These are phyloP conservation scores for Coremacera marginata DNA, from an alignment of 2,888 invertebrate species.

Conservation along the genomic window DNA sequence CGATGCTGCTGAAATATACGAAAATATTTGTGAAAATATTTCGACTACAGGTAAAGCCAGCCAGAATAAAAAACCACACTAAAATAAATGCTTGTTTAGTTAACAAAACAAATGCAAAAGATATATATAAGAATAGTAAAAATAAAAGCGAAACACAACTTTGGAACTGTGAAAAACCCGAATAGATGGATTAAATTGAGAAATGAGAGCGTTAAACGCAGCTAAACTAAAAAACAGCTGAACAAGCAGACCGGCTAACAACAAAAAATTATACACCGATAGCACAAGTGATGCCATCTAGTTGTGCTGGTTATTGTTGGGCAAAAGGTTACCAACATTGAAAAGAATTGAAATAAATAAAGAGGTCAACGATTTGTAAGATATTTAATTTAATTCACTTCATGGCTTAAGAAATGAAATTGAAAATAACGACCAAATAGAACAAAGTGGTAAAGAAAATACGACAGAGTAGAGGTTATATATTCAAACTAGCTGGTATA, in stretches of 20 bases:
- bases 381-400: not conserved
- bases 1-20: no score
- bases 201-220: slow-evolving; percentile 1
- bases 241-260: not conserved
- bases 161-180: not conserved
- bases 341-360: slow-evolving; percentile 4
- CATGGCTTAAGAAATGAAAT: no score
- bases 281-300: no score
- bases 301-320: not conserved
- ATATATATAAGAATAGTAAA: not conserved
- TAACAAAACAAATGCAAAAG: not conserved
- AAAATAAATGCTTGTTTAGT: not conserved
- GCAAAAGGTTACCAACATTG: not conserved
- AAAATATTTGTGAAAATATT: slow-evolving; percentile 4
- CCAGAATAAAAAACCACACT: not conserved
- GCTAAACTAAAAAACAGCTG: not conserved
- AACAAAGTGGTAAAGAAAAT: no score
- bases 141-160: not conserved
- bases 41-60: no score
- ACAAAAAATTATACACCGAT: no score
- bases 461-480: no score
- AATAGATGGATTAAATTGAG: not conserved
- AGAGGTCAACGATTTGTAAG: not conserved
- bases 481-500: no score
- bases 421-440: no score